Evolutionary conservation across 2,888 invertebrate species (phyloP).

Genomic region (Plutella xylostella): DNA sequence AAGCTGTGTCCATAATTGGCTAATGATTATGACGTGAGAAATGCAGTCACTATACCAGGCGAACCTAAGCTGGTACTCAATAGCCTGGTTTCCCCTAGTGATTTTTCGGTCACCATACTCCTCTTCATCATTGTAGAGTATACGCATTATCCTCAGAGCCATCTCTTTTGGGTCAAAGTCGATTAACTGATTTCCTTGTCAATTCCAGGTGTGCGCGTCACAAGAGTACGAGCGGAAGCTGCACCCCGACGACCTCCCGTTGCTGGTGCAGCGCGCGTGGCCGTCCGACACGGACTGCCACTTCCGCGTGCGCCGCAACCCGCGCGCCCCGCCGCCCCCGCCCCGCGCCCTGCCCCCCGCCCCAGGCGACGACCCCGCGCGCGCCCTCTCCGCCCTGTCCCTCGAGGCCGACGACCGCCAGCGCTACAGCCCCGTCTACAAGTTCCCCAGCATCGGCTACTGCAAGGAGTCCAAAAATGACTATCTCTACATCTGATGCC

Average conservation of each 20-base stretch:
- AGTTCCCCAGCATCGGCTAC: constrained; percentile 60
- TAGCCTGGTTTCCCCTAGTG: too few relatives aligned
- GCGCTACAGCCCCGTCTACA: constrained; percentile 61
- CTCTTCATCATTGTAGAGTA: too few relatives aligned
- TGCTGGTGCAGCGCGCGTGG: constrained; percentile 84
- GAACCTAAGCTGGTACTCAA: too few relatives aligned
- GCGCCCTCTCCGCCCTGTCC: constrained; percentile 56
- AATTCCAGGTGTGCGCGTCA: constrained; percentile 73
- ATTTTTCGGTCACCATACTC: too few relatives aligned
- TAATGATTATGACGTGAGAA: too few relatives aligned
- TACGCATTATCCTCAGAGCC: too few relatives aligned
- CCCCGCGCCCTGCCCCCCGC: constrained; percentile 58
- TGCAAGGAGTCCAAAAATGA: constrained; percentile 59
- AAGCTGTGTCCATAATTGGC: too few relatives aligned
- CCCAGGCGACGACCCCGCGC: constrained; percentile 43
- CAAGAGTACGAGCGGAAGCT: constrained; percentile 90
- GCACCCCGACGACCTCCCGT: constrained; percentile 87
- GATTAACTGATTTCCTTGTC: background rate
- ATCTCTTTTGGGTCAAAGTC: too few relatives aligned
- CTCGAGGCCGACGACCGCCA: constrained; percentile 50
- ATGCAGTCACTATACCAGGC: too few relatives aligned
- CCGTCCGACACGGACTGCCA: constrained; percentile 78
- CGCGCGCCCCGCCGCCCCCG: constrained; percentile 82
- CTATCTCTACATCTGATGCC: constrained; percentile 54
- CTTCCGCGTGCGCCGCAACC: constrained; percentile 85